Conservation (phyloP, 2,113 vertebrate species). For the Pteronura brasiliensis region DNA sequence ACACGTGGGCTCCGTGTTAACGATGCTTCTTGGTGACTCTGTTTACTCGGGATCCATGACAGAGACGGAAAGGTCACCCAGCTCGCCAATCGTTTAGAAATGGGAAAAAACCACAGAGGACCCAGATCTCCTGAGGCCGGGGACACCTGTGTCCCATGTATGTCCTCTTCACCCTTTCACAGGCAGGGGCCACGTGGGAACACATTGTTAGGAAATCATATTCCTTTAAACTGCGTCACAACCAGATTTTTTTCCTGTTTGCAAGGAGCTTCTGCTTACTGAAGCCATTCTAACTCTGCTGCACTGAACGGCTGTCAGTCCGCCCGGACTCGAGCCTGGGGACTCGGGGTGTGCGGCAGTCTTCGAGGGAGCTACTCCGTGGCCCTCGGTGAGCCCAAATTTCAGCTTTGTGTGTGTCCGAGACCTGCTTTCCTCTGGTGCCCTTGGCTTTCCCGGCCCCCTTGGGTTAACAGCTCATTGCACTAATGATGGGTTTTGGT, state of each 20-base stretch:
- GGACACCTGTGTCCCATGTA: not conserved
- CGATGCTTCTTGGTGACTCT: not conserved
- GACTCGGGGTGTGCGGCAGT: too few relatives aligned
- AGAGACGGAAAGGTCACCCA: not conserved
- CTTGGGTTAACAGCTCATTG: too few relatives aligned
- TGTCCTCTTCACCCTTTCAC: too few relatives aligned
- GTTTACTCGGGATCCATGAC: not conserved
- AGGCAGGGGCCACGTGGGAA: too few relatives aligned
- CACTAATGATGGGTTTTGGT: accelerated
- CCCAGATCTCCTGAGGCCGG: accelerated
- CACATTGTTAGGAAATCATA: not conserved
- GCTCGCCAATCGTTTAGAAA: not conserved
- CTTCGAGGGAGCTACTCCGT: too few relatives aligned
- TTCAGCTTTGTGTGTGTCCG: not conserved
- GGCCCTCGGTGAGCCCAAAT: accelerated
- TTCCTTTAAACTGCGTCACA: not conserved
- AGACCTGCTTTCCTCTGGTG: not conserved
- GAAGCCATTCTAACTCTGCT: too few relatives aligned
- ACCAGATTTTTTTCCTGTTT: too few relatives aligned
- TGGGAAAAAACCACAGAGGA: not conserved
- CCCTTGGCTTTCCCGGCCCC: too few relatives aligned
- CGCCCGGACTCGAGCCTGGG: not conserved
- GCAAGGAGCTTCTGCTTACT: too few relatives aligned
- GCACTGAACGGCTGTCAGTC: not conserved
- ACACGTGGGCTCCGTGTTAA: not conserved